Conservation (phyloP, 2,888 invertebrate genomes). For the Torymus tubicola region DNA sequence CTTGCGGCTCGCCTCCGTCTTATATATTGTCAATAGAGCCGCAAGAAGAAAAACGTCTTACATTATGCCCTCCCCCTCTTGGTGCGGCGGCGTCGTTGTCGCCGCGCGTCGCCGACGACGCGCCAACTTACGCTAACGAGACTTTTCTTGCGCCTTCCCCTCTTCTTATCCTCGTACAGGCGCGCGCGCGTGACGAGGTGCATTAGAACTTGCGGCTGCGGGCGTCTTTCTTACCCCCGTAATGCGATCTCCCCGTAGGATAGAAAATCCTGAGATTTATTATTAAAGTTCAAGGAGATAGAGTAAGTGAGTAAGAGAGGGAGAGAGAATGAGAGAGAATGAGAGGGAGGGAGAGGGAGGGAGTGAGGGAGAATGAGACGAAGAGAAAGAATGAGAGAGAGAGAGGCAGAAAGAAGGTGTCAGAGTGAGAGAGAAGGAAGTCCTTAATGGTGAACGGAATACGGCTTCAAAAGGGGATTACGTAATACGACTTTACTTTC, state of each 20-base stretch:
- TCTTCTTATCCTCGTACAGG: too few species aligned
- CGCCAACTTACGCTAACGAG: conserved; percentile 46
- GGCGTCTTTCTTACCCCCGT: conserved; percentile 54
- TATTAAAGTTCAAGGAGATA: conserved; percentile 67
- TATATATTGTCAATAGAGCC: conserved; percentile 20
- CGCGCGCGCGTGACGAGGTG: too few species aligned
- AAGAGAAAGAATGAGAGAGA: neutral
- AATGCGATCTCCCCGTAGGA: conserved; percentile 63
- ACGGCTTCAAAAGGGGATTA: conserved; percentile 74
- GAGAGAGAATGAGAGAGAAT: neutral
- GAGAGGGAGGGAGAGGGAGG: conserved; percentile 57
- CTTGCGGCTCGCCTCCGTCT: neutral
- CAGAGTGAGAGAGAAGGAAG: conserved; percentile 60
- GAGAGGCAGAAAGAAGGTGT: neutral
- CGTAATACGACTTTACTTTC: conserved; percentile 68
- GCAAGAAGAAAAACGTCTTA: conserved; percentile 18
- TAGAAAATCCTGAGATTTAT: conserved; percentile 68
- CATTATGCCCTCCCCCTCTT: neutral
- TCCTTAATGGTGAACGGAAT: conserved; percentile 72
- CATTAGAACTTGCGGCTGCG: conserved; percentile 40
- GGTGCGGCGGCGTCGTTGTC: neutral
- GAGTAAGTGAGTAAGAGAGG: neutral
- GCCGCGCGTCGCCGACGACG: neutral
- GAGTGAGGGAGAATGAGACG: conserved; percentile 42
- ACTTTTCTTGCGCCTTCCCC: conserved; percentile 45